Base-by-base conservation (phyloP, 2,888 invertebrate species). In the Drosophila percnosoma region DNA sequence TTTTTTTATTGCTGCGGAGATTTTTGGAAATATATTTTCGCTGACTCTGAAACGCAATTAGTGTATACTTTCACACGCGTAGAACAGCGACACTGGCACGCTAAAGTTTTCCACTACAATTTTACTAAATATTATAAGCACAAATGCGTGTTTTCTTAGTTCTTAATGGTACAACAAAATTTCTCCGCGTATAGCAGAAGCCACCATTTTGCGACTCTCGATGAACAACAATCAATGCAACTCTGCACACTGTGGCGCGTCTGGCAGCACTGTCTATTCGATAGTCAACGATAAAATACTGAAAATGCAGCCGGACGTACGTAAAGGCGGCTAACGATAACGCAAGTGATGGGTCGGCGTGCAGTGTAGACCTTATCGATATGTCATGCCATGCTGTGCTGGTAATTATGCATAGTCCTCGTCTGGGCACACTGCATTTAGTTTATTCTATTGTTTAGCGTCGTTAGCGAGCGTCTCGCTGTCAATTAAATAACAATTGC, bases 181-280 rank as follows among this genome's bases (percentile, higher is more conserved):
- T 89, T 90, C 89, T 89, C 88, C 89, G 90, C 88, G 88, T 89
- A 88, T 87, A 80, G 80, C 77, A 89, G 87, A 89, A 89, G 89
- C 89, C 90, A 90, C 90, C 90, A 89, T 89, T 89, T 89, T 89
- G 89, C 90, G 86, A 83, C 80, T 83, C 79, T 78, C 78, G 78
- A 86, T 78, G 75, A 83, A 83, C 81, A 81, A 78, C 78, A 78
- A 75, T 40, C 71, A 51, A 78, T 75, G 75, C 78, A 78, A 75
- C 78, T 48, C 79, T 89, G 84, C 55, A 67, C 61, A 70, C 76
- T 38, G 63, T 73, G 51, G 48, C 55, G 53, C 66, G 60, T 78
- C 82, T 77, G 89, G 90, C 66, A 78, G 33, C 76, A 57, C 67
- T 52, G 31, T 0, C 1, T 34, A 70, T 36, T 74, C 78, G 78